Evolutionary conservation across 1,140 invertebrate species (phyloP), one percentile per base, ranked within the genome.

Genomic region (Macrostomum lignano): DNA sequence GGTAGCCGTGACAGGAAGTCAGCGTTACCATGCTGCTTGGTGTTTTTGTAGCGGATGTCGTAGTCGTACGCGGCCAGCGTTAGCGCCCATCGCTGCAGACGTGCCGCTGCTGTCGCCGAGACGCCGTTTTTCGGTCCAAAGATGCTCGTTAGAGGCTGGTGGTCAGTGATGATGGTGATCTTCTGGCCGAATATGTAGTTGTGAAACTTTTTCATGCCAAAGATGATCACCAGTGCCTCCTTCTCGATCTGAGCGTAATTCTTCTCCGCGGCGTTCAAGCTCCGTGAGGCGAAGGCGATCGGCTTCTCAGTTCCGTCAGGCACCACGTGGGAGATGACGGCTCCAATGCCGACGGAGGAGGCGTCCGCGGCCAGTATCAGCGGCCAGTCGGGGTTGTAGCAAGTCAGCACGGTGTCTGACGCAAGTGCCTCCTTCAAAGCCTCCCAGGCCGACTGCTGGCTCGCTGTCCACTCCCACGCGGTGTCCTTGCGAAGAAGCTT

Each of bases 171-270:
- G 3, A 55, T 25, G 13, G 35, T 42, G 31, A 51, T 47, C 7
- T 39, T 35, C 24, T 44, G 41, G 30, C 54, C 64, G 44, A 45
- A 58, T 3, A 65, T 29, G 41, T 60, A 67, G 21, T 60, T 40
- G 21, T 63, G 48, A 44, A 66, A 67, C 42, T 60, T 60, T 36
- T 52, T 51, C 3, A 67, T 48, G 3, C 51, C 56, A 43, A 48
- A 66, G 1, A 65, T 37, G 7, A 67, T 53, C 2, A 53, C 51
- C n/a, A 62, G 40, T 5, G 55, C 58, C 47, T 69, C 63, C 40
- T 55, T 62, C 21, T 68, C 60, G 17, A 63, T 55, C 37, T 60
- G 55, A 7, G 50, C 37, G 31, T 66, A 63, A 33, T 55, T 62
- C 40, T 45, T 35, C 32, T 51, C 42, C 4, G 56, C 41, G 20